phyloP scores from a whole-genome alignment of 2,797 vertebrate species.

The Etheostoma nigrum region DNA sequence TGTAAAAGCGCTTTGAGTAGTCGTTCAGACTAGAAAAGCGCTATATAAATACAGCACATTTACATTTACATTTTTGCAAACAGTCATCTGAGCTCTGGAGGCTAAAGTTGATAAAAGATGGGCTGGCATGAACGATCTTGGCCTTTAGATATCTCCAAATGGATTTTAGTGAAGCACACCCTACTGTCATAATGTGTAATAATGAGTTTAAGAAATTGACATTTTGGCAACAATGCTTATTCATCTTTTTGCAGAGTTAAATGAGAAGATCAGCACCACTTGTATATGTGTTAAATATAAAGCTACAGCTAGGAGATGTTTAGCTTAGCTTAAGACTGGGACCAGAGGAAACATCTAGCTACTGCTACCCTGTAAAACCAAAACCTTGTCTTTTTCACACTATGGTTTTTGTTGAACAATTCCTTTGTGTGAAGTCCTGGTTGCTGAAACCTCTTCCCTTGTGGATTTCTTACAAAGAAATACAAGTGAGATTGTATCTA shows the following conservation, averaged over 20 bases:
- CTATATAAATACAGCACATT: too few relatives aligned
- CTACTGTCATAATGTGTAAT: neutral
- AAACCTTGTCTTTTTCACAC: neutral
- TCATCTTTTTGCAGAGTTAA: neutral
- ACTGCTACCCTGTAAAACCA: neutral
- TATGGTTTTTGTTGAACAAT: too few relatives aligned
- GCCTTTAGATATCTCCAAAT: neutral
- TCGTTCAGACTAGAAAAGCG: too few relatives aligned
- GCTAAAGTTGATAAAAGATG: constrained; percentile 13
- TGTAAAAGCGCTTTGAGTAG: too few relatives aligned
- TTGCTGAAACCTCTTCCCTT: constrained; percentile 10
- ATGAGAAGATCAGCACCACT: too few relatives aligned
- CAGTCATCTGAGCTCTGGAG: constrained; percentile 43
- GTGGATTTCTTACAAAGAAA: constrained; percentile 7
- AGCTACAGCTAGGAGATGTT: neutral
- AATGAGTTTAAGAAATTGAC: neutral
- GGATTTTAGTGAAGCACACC: neutral
- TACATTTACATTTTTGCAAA: constrained; percentile 64
- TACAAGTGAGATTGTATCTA: neutral
- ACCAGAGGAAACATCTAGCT: neutral
- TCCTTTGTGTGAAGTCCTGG: neutral
- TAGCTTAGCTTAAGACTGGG: neutral
- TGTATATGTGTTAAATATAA: neutral
- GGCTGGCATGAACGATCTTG: neutral
- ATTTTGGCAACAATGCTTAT: too few relatives aligned